phyloP scores from a whole-genome alignment of 2,113 vertebrate species.

The Cyprinodon variegatus region DNA sequence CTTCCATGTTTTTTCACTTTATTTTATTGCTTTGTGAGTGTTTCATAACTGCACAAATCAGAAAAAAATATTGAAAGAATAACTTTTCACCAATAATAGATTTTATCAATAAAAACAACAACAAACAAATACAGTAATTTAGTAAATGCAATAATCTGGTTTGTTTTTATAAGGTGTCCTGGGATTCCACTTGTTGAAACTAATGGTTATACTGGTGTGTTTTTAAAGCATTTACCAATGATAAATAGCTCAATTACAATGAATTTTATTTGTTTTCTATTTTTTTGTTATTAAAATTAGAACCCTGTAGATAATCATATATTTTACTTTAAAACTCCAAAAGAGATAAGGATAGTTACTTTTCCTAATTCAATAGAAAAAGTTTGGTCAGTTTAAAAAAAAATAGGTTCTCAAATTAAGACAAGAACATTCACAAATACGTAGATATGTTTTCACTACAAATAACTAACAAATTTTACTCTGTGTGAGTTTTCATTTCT shows the following conservation, averaged over 20 bases:
- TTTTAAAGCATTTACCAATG: background rate
- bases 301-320: background rate
- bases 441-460: too few relatives aligned
- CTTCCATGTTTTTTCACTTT: constrained; percentile 2
- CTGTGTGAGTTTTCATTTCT: too few relatives aligned
- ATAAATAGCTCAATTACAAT: background rate
- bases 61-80: background rate
- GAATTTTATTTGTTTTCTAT: background rate
- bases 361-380: too few relatives aligned
- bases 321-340: background rate
- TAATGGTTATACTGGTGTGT: background rate
- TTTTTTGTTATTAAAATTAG: background rate
- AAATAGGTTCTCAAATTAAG: too few relatives aligned
- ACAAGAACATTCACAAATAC: too few relatives aligned
- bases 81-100: background rate
- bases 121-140: background rate
- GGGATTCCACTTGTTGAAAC: background rate
- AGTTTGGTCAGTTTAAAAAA: too few relatives aligned
- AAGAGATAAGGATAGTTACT: too few relatives aligned
- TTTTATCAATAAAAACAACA: background rate
- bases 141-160: background rate
- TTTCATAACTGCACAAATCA: background rate
- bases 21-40: background rate
- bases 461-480: too few relatives aligned
- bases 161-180: background rate